Percentiles rank a stretch among this genome's conserved stretches.
Conservation (phyloP, 2,797 vertebrate species). For the Lutra lutra region DNA sequence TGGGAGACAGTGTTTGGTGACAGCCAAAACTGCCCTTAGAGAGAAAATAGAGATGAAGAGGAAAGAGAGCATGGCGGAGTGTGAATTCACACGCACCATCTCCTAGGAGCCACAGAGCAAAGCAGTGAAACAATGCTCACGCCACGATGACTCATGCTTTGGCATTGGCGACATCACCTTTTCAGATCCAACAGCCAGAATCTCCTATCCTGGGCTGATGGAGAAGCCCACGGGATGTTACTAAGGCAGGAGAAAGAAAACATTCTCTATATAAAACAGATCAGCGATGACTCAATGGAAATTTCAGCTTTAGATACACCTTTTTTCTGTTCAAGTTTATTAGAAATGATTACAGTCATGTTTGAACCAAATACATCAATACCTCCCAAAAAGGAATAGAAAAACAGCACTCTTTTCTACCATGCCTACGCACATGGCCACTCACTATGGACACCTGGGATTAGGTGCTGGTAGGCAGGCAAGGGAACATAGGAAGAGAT, state of each 20-base stretch:
- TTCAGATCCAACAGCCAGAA: background rate
- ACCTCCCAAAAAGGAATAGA: background rate
- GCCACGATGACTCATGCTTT: conserved; percentile 1
- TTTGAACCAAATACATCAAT: background rate
- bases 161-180: background rate
- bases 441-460: background rate
- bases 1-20: background rate
- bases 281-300: background rate
- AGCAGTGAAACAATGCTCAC: background rate
- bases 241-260: background rate
- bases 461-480: background rate
- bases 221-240: background rate
- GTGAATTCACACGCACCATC: conserved; percentile 38
- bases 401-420: background rate
- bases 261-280: background rate
- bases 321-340: conserved; percentile 14
- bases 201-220: background rate
- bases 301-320: background rate
- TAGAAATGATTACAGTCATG: conserved; percentile 34
- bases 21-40: conserved; percentile 55
- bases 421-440: background rate
- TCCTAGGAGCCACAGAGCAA: conserved; percentile 20
- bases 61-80: conserved; percentile 33
- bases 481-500: background rate
- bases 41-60: conserved; percentile 27